Evolutionary conservation across 2,113 vertebrate species (phyloP).

Genomic region (Ancistrus triradiatus): DNA sequence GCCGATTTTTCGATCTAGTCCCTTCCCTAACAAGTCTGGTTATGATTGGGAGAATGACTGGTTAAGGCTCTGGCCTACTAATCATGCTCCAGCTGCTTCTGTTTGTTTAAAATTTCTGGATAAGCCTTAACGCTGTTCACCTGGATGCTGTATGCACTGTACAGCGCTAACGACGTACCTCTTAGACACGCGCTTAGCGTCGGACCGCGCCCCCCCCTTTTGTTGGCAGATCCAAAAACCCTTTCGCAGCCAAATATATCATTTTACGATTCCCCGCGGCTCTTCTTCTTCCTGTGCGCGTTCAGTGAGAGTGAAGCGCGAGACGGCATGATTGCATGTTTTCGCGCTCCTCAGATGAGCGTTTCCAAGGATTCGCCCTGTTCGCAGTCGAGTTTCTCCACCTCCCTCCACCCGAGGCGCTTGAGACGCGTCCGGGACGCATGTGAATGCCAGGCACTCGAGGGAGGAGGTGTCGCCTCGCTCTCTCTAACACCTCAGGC

Average conservation of each 20-base stretch:
- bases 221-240: no score
- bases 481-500: constrained; percentile 11
- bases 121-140: no score
- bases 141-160: no score
- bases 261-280: constrained; percentile 1
- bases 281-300: background rate
- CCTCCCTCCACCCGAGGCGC: constrained; percentile 1
- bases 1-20: no score
- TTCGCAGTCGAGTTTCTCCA: constrained; percentile 24
- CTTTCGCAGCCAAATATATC: background rate
- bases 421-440: constrained; percentile 14
- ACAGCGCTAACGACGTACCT: no score
- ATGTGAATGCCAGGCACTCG: constrained; percentile 7
- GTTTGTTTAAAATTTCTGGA: no score
- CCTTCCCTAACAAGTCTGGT: no score
- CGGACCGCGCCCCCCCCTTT: no score
- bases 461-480: background rate
- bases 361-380: constrained; percentile 16
- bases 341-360: background rate
- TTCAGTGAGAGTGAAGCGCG: background rate
- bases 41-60: no score
- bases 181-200: no score
- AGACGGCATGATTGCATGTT: background rate
- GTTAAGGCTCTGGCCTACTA: no score
- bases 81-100: no score